Percentiles rank a stretch among this genome's conserved stretches.
Conservation (phyloP, 2,797 vertebrate genomes). For the Acestrorhynchus altus region DNA sequence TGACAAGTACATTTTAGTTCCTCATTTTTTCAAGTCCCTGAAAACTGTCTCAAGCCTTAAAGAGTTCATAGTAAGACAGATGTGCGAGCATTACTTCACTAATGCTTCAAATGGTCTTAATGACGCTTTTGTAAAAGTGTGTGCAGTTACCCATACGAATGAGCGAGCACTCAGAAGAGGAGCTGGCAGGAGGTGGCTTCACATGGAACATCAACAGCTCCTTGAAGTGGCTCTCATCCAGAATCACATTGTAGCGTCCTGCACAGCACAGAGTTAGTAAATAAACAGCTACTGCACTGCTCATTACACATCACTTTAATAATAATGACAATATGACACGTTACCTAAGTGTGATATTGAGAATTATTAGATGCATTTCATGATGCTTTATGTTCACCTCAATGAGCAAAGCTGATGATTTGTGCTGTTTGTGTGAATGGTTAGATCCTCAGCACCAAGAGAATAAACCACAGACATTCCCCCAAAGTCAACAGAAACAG, state of each 20-base stretch:
- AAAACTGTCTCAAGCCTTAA: no score
- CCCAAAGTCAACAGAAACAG: background rate
- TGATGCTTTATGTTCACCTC: background rate
- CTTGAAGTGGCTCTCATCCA: conserved; percentile 95
- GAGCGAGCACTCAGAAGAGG: conserved; percentile 92
- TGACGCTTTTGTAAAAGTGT: background rate
- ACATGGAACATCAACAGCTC: conserved; percentile 91
- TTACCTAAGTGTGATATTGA: no score
- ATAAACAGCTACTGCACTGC: background rate
- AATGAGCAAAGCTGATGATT: no score
- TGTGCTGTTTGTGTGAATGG: no score
- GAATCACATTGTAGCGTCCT: conserved; percentile 91
- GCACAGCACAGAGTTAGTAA: background rate
- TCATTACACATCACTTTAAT: background rate
- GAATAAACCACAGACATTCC: no score
- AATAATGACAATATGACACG: no score
- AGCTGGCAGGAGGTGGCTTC: conserved; percentile 90
- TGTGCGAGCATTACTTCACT: background rate
- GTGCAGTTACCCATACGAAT: conserved; percentile 93
- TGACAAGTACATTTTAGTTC: background rate
- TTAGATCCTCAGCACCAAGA: no score
- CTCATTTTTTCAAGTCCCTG: no score
- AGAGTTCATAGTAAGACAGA: no score
- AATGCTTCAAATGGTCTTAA: background rate
- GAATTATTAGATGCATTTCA: background rate